These are phyloP conservation scores for Erpornis zantholeuca DNA, from an alignment of 2,113 vertebrate genomes.

Conservation along the genomic window DNA sequence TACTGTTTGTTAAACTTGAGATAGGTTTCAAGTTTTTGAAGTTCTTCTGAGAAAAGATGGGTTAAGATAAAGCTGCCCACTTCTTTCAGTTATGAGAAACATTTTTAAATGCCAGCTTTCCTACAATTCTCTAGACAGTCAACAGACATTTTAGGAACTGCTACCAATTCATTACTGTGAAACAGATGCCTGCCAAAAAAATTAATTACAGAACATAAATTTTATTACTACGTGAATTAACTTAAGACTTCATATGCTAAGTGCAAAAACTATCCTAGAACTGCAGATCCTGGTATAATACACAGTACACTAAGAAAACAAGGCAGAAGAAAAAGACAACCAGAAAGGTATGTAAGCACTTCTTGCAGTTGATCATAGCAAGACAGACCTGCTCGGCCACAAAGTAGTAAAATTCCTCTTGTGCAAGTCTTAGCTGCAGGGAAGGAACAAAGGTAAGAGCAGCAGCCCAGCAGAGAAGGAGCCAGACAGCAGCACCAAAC, in stretches of 20 bases:
- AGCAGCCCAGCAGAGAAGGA: background rate
- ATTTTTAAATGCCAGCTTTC: slow-evolving; percentile 37
- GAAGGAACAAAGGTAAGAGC: background rate
- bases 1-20: background rate
- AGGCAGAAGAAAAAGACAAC: background rate
- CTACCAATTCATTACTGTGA: slow-evolving; percentile 54
- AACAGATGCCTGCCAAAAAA: slow-evolving; percentile 59
- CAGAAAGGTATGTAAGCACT: background rate
- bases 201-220: slow-evolving; percentile 48
- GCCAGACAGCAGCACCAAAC: background rate
- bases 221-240: slow-evolving; percentile 55
- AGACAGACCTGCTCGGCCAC: background rate
- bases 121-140: slow-evolving; percentile 40
- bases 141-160: slow-evolving; percentile 41
- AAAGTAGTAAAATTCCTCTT: background rate
- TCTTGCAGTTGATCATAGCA: background rate
- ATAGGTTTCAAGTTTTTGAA: background rate
- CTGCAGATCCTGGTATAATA: background rate
- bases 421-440: background rate
- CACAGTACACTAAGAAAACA: background rate
- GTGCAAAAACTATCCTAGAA: background rate
- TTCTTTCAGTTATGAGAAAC: background rate
- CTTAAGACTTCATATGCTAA: background rate
- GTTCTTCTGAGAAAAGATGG: background rate
- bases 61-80: slow-evolving; percentile 17